Conservation (phyloP, 2,797 vertebrate species). For the Acanthiza pusilla region DNA sequence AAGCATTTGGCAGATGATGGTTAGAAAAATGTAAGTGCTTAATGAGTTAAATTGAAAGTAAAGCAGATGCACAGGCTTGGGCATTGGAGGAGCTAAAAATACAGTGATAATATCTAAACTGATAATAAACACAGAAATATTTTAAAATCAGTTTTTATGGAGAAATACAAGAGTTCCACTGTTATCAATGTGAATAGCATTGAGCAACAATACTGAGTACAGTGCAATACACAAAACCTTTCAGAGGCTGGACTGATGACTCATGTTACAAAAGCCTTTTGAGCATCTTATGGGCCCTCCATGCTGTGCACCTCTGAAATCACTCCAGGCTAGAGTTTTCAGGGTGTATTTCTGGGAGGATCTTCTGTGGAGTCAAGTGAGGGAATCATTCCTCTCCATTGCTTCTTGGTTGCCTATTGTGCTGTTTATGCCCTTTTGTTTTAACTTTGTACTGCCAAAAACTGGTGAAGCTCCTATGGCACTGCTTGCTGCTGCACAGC, state of each 20-base stretch:
- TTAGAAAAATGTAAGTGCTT: background rate
- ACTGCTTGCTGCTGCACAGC: background rate
- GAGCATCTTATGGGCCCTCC: background rate
- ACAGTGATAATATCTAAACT: background rate
- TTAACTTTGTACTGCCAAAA: background rate
- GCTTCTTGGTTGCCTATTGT: background rate
- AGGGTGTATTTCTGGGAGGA: background rate
- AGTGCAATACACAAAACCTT: background rate
- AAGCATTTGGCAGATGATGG: background rate
- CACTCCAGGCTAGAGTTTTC: background rate
- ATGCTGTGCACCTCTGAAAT: background rate
- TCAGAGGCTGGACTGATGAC: background rate
- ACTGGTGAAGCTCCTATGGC: background rate
- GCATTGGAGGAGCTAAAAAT: background rate
- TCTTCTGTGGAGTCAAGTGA: background rate
- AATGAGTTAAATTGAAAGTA: background rate
- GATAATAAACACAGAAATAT: background rate
- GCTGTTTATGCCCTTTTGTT: background rate
- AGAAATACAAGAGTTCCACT: background rate
- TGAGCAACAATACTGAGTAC: background rate
- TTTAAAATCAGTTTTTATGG: background rate
- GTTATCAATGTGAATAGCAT: background rate
- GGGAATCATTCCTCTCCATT: background rate
- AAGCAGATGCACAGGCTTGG: background rate
- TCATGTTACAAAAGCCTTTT: background rate